Evolutionary conservation across 2,888 invertebrate genomes (phyloP), one percentile per base, ranked within the genome.

Genomic region (Hyles lineata): DNA sequence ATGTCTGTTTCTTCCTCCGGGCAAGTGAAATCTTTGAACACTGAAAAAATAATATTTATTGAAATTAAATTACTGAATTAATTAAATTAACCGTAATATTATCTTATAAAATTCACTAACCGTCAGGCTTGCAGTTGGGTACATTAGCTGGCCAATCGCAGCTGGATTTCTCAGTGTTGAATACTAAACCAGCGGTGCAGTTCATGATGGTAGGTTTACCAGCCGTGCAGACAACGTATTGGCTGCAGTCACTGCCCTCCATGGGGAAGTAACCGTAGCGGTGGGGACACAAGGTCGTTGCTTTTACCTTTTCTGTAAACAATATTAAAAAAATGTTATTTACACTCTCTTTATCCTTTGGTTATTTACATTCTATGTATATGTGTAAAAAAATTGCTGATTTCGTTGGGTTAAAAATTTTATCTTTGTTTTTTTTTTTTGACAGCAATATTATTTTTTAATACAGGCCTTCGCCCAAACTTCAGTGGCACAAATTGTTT

Each of bases 1-100:
- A 23, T 23, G 2, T 67, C 67, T 23, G 67, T 43, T 23, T 67
- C 67, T 0, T 43, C 67, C 3, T 17, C 67, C 11, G 67, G 67
- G 23, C 67, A 67, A 23, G 43, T 43, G 50, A 67, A 67, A 23
- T 67, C 67, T 67, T 67, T 67, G 23, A 67, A 67, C 43, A 43
- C 67, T 67, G 43, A 23, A 67, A 63, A 67, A 29, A n/a, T n/a
- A 43, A 43, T 35, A 35, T 35, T 35, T 35, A 35, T 6, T 67
- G 4, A n/a, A 32, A 1, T 32, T n/a, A 55, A n/a, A 2, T 55
- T 55, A n/a, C 19, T n/a, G n/a, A 1, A 55, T 55, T 5, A 55
- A 1, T n/a, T n/a, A n/a, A 15, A 0, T 55, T 19, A 55, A 5
- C 2, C n/a, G 19, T 19, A n/a, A n/a, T n/a, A n/a, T 5, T 0